A percentile compares a stretch with the other conserved stretches of the same genome.
These are phyloP conservation scores for Siniperca chuatsi DNA, from an alignment of 2,113 vertebrate genomes.

Conservation along the genomic window DNA sequence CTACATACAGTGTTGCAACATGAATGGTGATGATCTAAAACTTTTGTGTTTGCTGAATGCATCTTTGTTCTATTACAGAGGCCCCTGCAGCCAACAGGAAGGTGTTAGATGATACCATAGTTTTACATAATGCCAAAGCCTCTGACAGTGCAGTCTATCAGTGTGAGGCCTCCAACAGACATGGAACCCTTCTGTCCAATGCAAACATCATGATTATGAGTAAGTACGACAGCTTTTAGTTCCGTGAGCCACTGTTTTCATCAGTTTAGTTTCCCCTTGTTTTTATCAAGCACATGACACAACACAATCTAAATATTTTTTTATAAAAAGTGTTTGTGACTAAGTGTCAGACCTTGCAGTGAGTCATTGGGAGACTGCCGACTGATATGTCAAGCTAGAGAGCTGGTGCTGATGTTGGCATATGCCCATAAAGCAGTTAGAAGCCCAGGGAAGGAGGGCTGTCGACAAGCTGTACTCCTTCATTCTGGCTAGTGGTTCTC, in stretches of 20 bases:
- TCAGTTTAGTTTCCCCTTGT: not conserved
- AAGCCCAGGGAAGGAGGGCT: conserved; percentile 35
- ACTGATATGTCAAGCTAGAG: conserved; percentile 37
- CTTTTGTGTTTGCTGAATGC: not conserved
- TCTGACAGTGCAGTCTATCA: conserved; percentile 94
- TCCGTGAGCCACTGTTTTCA: not conserved
- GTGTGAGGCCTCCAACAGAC: conserved; percentile 92
- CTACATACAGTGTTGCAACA: not conserved
- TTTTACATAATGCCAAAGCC: conserved; percentile 86
- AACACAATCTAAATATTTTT: not conserved
- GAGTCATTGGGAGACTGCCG: conserved; percentile 46
- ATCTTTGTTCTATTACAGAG: conserved; percentile 66
- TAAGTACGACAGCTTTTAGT: conserved; percentile 73
- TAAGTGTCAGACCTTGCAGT: conserved; percentile 47
- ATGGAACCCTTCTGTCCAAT: conserved; percentile 91
- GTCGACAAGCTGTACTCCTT: conserved; percentile 44
- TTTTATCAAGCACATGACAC: not conserved
- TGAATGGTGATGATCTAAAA: not conserved
- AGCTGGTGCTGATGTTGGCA: conserved; percentile 42
- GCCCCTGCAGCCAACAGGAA: conserved; percentile 75
- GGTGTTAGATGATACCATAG: conserved; percentile 81
- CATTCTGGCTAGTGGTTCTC: conserved; percentile 37
- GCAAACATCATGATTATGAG: conserved; percentile 94
- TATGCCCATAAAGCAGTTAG: conserved; percentile 46
- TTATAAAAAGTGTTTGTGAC: conserved; percentile 5